These are phyloP conservation scores for Phyllostomus hastatus DNA, from an alignment of 2,113 vertebrate species.

Conservation along the genomic window DNA sequence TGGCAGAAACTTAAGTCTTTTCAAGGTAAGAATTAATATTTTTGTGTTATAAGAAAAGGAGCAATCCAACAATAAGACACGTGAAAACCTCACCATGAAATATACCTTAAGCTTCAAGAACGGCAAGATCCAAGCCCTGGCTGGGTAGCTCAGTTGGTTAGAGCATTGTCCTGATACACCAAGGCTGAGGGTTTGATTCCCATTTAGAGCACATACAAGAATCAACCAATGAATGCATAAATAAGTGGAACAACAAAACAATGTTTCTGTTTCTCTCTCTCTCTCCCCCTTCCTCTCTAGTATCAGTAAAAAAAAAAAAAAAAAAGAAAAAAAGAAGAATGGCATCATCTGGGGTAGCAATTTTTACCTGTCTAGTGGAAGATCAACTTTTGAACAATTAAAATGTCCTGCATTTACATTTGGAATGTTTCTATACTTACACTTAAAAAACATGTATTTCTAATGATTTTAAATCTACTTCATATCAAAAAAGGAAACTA, in stretches of 20 bases:
- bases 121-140: not conserved
- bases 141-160: too few relatives aligned
- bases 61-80: not conserved
- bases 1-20: not conserved
- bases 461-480: not conserved
- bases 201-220: too few relatives aligned
- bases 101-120: not conserved
- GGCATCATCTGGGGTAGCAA: not conserved
- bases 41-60: not conserved
- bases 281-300: too few relatives aligned
- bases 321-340: too few relatives aligned
- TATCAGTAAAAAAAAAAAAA: too few relatives aligned
- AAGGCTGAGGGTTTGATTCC: too few relatives aligned
- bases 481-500: not conserved
- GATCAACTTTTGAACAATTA: not conserved
- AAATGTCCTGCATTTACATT: not conserved
- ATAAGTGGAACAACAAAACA: too few relatives aligned
- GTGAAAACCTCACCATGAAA: not conserved
- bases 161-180: too few relatives aligned
- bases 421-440: not conserved
- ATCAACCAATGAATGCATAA: too few relatives aligned
- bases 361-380: not conserved
- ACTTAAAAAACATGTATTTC: not conserved
- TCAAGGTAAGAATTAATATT: not conserved
- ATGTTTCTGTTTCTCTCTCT: too few relatives aligned